Evolutionary conservation across 1,140 invertebrate genomes (phyloP).

Genomic region (Elysia chlorotica): DNA sequence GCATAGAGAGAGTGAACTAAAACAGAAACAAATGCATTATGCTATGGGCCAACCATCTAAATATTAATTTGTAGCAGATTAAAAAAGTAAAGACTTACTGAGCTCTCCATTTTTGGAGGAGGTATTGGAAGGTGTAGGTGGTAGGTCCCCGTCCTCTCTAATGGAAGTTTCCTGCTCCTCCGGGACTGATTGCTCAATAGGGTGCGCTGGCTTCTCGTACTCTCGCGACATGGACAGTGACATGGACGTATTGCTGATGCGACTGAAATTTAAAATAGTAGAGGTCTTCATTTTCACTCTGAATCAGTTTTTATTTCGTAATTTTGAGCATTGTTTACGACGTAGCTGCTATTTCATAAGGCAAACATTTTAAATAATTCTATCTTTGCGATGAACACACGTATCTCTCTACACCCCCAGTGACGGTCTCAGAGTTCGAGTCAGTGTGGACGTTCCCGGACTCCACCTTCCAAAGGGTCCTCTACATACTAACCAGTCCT

Average conservation of each 20-base stretch:
- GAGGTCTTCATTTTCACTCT: no score
- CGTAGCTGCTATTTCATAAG: not conserved
- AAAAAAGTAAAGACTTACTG: no score
- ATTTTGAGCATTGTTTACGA: not conserved
- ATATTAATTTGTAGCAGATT: no score
- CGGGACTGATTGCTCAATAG: not conserved
- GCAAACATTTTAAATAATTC: not conserved
- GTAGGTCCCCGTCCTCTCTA: not conserved
- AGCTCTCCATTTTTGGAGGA: conserved; percentile 14
- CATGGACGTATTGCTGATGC: conserved; percentile 18
- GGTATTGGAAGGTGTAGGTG: not conserved
- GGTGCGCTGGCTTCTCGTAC: conserved; percentile 10
- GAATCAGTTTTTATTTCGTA: no score
- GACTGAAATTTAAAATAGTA: no score
- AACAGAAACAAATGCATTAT: no score
- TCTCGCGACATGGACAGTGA: conserved; percentile 7
- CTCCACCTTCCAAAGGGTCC: conserved; percentile 24
- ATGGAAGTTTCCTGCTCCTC: conserved; percentile 19
- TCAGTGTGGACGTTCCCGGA: conserved; percentile 47
- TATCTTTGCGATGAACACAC: not conserved
- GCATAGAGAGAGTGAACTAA: no score
- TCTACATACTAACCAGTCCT: conserved; percentile 51
- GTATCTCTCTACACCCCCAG: not conserved
- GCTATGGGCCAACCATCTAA: no score
- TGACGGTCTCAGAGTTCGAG: conserved; percentile 35